Evolutionary conservation across 2,797 vertebrate genomes (phyloP), one percentile per base, ranked within the genome.

Genomic region (Lindbergichthys nudifrons): DNA sequence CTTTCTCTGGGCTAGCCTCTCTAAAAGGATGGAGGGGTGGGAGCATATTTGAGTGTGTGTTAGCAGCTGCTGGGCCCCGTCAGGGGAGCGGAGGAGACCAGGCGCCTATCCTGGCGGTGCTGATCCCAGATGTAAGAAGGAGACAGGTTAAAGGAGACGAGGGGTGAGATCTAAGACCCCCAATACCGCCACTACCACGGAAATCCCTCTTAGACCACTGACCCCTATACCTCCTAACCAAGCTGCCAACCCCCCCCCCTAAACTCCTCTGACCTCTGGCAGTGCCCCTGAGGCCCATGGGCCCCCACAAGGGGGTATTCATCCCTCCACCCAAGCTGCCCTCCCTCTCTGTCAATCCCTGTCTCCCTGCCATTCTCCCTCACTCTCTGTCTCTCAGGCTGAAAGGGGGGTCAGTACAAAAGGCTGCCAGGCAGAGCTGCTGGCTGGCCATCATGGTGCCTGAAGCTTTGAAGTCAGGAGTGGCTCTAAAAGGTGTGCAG

Each of bases 341-440:
- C 46, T 81, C 69, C 71, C 50, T 79, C 60, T 73, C 79, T 75
- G 63, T 88, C 85, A 63, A 61, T 86, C 74, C 52, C 64, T 70
- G 54, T 83, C 78, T 81, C 57, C 5, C 62, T 77, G 77, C 70
- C 82, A 52, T 81, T 80, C 75, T 72, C 73, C 52, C 58, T 72
- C 56, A 16, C 74, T 83, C 86, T 75, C 77, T 61, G 68, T 82
- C 81, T 79, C 70, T 85, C 83, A 67, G 65, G 41, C 83, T 89
- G 88, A 92, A 88, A 70, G 65, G 85, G 74, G 77, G 92, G 88
- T 91, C 90, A 87, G 80, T 89, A 93, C 91, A 91, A 90, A 93
- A 78, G 84, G 82, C 75, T 89, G 86, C 81, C 80, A 84, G 69
- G 70, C 80, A 73, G 87, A 80, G 87, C 71, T 63, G 85, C 81